Evolutionary conservation across 2,113 vertebrate species (phyloP).

Genomic region (Corythaeola cristata): DNA sequence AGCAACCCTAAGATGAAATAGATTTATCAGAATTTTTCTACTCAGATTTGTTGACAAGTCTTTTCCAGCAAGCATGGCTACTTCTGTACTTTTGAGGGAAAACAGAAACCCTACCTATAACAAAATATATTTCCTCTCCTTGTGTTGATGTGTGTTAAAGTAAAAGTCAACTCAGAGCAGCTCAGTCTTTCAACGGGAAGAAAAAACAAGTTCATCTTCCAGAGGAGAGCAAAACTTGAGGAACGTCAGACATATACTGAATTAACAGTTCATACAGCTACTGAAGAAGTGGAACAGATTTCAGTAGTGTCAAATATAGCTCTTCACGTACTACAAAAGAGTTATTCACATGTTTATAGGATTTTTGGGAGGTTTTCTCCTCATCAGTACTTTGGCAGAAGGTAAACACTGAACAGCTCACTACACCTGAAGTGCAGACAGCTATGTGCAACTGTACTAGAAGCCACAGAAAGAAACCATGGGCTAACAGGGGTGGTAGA

Average conservation of each 20-base stretch:
- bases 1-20: neutral
- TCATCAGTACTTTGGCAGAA: neutral
- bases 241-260: neutral
- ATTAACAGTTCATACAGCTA: neutral
- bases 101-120: neutral
- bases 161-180: neutral
- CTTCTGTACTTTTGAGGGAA: neutral
- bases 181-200: neutral
- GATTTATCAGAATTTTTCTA: neutral
- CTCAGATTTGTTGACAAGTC: neutral
- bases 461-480: neutral
- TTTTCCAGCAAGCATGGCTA: neutral
- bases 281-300: neutral
- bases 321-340: neutral
- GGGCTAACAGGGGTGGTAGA: neutral
- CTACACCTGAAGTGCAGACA: neutral
- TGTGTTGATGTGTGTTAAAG: neutral
- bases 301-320: neutral
- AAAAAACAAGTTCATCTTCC: neutral
- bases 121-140: neutral
- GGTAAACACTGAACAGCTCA: neutral
- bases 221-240: neutral
- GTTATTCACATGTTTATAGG: neutral
- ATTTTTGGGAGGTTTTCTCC: rapidly evolving
- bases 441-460: too few relatives aligned